Evolutionary conservation across 2,888 invertebrate species (phyloP), one percentile per base, ranked within the genome.

Genomic region (Eupithecia dodoneata): DNA sequence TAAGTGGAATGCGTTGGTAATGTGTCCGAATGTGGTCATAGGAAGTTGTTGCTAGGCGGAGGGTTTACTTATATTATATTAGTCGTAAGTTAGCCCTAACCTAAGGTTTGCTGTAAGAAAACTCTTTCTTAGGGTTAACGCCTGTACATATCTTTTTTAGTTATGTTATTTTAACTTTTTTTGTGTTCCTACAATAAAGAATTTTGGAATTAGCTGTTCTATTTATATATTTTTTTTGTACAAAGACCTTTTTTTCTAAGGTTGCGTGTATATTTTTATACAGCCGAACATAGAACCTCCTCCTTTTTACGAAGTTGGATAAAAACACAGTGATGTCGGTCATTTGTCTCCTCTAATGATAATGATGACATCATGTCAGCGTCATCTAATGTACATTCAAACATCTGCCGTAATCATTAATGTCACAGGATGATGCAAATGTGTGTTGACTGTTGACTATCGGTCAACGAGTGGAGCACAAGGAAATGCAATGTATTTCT

Each of bases 351-450:
- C 45, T 52, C 55, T 63, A 69, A 67, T 42, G 59, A 77, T 74
- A 42, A 75, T 69, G 42, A 49, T 78, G 78, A 76, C 75, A 78
- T 78, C 78, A 78, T 78, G 73, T 73, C 73, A 76, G 73, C 76
- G 72, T 74, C 76, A 63, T 49, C 47, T n/a, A 69, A 72, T 69
- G 65, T 42, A 52, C 70, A 74, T 74, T 67, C n/a, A 71, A 73
- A 65, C 78, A 74, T 76, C 76, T 79, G 78, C 66, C 30, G 30
- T 44, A 30, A 66, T 72, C 74, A 79, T 79, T 76, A 76, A 76
- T 74, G 74, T 74, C 74, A 71, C 70, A 65, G 30, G 63, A 76
- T 78, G 78, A 78, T 71, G 76, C 69, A 76, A 78, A 59, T 63
- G 44, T 65, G 69, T 18, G 45, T 45, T 69, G 44, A 66, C 15